These are phyloP conservation scores for Heptranchias perlo DNA, from an alignment of 2,113 vertebrate species.

Conservation along the genomic window DNA sequence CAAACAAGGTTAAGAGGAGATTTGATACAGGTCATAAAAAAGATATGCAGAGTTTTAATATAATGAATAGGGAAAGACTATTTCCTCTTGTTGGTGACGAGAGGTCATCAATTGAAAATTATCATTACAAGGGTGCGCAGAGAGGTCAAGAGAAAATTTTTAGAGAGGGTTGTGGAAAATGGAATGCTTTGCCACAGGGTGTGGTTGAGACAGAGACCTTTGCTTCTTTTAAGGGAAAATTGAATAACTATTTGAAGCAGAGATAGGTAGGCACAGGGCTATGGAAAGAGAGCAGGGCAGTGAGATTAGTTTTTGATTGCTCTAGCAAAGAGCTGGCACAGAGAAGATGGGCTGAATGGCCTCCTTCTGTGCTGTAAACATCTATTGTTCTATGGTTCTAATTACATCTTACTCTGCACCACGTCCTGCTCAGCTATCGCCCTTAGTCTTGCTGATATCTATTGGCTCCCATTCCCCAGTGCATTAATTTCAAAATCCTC, in stretches of 20 bases:
- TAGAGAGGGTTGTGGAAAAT: neutral
- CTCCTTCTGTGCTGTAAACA: neutral
- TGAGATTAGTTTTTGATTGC: neutral
- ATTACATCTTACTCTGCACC: neutral
- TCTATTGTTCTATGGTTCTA: neutral
- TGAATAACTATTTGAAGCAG: neutral
- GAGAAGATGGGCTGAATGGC: neutral
- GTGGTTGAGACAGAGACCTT: neutral
- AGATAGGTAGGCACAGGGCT: neutral
- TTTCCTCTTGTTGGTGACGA: neutral
- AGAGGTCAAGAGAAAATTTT: neutral
- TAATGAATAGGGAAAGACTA: neutral
- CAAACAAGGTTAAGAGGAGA: neutral
- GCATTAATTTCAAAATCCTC: constrained; percentile 1
- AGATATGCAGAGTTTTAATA: neutral
- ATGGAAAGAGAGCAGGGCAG: neutral
- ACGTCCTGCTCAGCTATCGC: neutral
- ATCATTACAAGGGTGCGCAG: neutral
- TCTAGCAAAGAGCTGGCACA: neutral
- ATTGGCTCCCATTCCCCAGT: neutral
- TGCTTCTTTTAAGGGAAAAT: neutral
- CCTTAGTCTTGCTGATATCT: neutral
- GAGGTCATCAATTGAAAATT: neutral
- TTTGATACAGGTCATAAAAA: neutral
- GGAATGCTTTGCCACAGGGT: neutral